phyloP scores from a whole-genome alignment of 92 coral and sea anemone genomes.

The Anthopleura xanthogrammica region DNA sequence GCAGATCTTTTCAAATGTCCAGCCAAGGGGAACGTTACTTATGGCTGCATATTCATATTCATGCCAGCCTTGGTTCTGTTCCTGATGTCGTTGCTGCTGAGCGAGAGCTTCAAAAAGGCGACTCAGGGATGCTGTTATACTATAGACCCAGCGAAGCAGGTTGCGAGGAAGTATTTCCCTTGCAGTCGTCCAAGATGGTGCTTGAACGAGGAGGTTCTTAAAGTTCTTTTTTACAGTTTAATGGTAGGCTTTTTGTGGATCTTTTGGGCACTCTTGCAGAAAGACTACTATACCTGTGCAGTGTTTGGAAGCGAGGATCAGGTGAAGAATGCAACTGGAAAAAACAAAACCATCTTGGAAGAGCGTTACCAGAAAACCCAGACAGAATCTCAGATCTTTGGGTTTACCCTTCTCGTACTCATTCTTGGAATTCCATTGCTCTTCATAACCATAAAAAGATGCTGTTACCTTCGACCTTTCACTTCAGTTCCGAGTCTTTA shows the following conservation, averaged over 20 bases:
- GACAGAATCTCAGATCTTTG: constrained; percentile 53
- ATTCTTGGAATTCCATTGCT: constrained; percentile 36
- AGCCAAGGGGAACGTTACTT: constrained; percentile 35
- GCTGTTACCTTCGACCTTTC: constrained; percentile 55
- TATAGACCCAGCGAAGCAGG: constrained; percentile 31
- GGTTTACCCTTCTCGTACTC: constrained; percentile 45
- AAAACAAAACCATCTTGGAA: constrained; percentile 37
- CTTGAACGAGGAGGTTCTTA: constrained; percentile 33
- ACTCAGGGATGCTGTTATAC: constrained; percentile 71
- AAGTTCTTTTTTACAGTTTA: constrained; percentile 39
- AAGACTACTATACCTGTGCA: constrained; percentile 63
- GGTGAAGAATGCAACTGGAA: neutral
- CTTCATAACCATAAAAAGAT: constrained; percentile 39
- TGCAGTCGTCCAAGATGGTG: constrained; percentile 66
- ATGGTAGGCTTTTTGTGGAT: constrained; percentile 67
- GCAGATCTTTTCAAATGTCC: constrained; percentile 54
- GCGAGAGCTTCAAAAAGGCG: constrained; percentile 54
- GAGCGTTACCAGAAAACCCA: constrained; percentile 50
- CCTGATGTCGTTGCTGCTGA: constrained; percentile 55
- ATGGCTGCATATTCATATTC: constrained; percentile 62
- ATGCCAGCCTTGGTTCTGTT: constrained; percentile 60
- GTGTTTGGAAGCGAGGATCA: constrained; percentile 47
- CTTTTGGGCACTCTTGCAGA: constrained; percentile 75
- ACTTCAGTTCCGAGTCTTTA: constrained; percentile 60
- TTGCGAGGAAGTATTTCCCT: constrained; percentile 32